Evolutionary conservation across 2,113 vertebrate species (phyloP).

Genomic region (Macroglossus sobrinus): DNA sequence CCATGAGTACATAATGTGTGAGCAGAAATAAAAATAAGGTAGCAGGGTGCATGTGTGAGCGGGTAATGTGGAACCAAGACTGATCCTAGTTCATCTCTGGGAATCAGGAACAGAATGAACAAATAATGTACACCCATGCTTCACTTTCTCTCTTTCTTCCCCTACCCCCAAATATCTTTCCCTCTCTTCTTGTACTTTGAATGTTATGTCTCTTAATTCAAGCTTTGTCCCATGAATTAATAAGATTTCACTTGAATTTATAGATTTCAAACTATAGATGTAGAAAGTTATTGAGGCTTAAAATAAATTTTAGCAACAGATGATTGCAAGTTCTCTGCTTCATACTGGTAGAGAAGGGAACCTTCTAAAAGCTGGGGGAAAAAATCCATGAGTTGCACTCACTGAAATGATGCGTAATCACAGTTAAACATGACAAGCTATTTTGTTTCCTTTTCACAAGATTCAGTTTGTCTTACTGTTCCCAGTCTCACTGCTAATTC

Average conservation of each 20-base stretch:
- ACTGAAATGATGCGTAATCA: not conserved
- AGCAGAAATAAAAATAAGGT: not conserved
- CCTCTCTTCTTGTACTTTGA: not conserved
- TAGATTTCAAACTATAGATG: not conserved
- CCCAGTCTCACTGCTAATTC: not conserved
- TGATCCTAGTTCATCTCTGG: not conserved
- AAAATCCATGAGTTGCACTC: not conserved
- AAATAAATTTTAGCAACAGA: not conserved
- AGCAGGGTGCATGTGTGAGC: not conserved
- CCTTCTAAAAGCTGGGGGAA: not conserved
- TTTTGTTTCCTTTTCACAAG: not conserved
- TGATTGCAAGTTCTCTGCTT: not conserved
- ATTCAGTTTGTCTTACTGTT: not conserved
- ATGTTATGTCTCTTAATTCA: not conserved
- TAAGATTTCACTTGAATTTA: not conserved
- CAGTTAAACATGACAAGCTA: not conserved
- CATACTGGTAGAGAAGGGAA: not conserved
- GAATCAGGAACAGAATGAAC: not conserved
- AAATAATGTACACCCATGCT: not conserved
- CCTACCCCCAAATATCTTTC: not conserved
- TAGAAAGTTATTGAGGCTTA: not conserved
- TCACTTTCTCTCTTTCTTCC: not conserved
- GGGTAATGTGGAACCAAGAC: not conserved
- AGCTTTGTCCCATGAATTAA: not conserved
- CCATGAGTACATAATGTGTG: not conserved